Conservation (phyloP, 30 jellyfish, hydroid and myxozoan genomes). For the Sanderia malayensis region DNA sequence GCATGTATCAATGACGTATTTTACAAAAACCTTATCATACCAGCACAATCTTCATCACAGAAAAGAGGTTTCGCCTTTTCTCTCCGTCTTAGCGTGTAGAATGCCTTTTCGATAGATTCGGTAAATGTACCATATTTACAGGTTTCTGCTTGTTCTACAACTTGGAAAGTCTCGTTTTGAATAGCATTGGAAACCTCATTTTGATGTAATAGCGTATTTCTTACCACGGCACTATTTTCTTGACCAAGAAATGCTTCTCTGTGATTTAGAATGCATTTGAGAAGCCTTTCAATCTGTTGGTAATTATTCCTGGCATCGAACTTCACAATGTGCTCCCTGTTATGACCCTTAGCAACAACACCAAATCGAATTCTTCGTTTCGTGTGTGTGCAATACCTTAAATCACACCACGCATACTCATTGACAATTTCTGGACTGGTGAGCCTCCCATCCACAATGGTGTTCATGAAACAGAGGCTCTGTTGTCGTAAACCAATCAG, state of each 20-base stretch:
- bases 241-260: slow-evolving; percentile 28
- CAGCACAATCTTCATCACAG: not conserved
- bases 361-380: slow-evolving; percentile 31
- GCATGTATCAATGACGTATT: too few species aligned
- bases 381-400: slow-evolving; percentile 43
- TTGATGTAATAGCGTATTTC: not conserved
- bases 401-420: slow-evolving; percentile 45
- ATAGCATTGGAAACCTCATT: not conserved
- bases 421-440: not conserved
- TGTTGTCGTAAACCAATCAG: slow-evolving; percentile 22
- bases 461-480: slow-evolving; percentile 27
- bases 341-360: slow-evolving; percentile 7
- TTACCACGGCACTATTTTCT: not conserved
- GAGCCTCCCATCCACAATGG: slow-evolving; percentile 15
- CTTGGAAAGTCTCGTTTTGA: not conserved
- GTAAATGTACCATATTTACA: too few species aligned
- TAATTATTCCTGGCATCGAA: not conserved
- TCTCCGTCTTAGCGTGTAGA: slow-evolving; percentile 16
- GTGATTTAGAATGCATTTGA: slow-evolving; percentile 17
- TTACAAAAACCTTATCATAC: too few species aligned
- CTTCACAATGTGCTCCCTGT: slow-evolving; percentile 14
- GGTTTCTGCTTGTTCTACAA: slow-evolving; percentile 32
- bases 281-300: slow-evolving; percentile 8
- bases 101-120: slow-evolving; percentile 36
- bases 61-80: not conserved